Evolutionary conservation across 1,140 invertebrate species (phyloP), one percentile per base, ranked within the genome.

Genomic region (Glossosoma conforme): DNA sequence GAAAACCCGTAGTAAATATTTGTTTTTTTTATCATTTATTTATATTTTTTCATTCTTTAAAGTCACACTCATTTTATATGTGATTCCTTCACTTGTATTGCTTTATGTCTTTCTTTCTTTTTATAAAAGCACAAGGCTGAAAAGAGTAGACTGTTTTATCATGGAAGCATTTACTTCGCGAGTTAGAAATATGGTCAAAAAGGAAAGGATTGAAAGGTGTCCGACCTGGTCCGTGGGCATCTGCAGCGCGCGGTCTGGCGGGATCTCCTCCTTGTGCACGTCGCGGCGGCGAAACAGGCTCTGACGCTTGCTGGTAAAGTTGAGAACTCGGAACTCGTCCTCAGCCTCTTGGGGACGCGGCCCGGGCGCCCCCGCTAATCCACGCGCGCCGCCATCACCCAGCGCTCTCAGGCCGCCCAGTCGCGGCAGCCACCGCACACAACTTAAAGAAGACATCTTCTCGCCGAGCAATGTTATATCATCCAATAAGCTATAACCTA

Each of bases 321-420:
- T 68, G 0, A 74, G 52, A 6, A 74, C 69, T 5, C 72, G 56
- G 57, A 74, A 74, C 33, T 73, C 70, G 45, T 73, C 69, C 19
- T 74, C 70, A 54, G 5, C 53, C 45, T 9, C 10, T 74, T 5
- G 64, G 65, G 13, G 81, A 71, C 60, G 89, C 87, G 47, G 92
- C 91, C 37, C 91, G 92, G 6, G 89, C 90, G 2, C 91, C 95
- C 65, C 66, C 93, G 1, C 67, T 95, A 2, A 91, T 95, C 67
- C 83, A 85, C 51, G 92, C 90, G 62, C 19, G 25, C 25, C 25
- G 25, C 25, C 25, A n/a, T n/a, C n/a, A n/a, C n/a, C n/a, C n/a
- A n/a, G n/a, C n/a, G n/a, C n/a, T n/a, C n/a, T n/a, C n/a, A n/a
- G n/a, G n/a, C n/a, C n/a, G n/a, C n/a, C n/a, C n/a, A n/a, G n/a